phyloP scores from a whole-genome alignment of 2,797 vertebrate species.

The Crax fasciolata region DNA sequence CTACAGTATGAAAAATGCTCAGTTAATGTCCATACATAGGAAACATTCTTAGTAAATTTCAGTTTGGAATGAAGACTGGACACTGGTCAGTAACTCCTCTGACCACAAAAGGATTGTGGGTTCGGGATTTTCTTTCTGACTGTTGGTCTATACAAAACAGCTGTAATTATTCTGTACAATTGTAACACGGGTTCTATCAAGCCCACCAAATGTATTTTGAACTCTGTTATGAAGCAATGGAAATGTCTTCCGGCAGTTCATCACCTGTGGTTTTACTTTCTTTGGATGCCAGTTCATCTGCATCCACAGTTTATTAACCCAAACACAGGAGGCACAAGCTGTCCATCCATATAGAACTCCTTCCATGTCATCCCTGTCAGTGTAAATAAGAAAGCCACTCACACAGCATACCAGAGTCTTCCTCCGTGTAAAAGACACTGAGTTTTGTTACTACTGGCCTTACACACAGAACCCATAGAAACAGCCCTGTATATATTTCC shows the following conservation, averaged over 20 bases:
- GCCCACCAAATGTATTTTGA: background rate
- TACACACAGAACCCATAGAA: background rate
- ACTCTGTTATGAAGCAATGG: background rate
- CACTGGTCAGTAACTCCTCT: background rate
- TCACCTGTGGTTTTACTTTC: accelerated
- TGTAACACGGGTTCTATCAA: accelerated
- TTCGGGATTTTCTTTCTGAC: background rate
- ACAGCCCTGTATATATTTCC: background rate
- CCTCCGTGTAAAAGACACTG: background rate
- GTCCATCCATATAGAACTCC: accelerated
- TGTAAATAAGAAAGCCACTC: background rate
- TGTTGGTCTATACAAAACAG: background rate
- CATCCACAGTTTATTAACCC: background rate
- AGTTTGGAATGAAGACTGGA: background rate
- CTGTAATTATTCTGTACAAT: background rate
- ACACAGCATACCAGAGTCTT: background rate
- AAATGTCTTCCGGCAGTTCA: background rate
- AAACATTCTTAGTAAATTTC: background rate
- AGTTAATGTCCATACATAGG: background rate
- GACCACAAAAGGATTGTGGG: background rate
- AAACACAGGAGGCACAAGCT: background rate
- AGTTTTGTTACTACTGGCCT: background rate
- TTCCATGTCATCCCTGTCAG: background rate
- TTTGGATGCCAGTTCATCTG: background rate
- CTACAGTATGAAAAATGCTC: background rate